Conservation (phyloP, 1,140 invertebrate genomes). For the Brevipalpus yothersi region DNA sequence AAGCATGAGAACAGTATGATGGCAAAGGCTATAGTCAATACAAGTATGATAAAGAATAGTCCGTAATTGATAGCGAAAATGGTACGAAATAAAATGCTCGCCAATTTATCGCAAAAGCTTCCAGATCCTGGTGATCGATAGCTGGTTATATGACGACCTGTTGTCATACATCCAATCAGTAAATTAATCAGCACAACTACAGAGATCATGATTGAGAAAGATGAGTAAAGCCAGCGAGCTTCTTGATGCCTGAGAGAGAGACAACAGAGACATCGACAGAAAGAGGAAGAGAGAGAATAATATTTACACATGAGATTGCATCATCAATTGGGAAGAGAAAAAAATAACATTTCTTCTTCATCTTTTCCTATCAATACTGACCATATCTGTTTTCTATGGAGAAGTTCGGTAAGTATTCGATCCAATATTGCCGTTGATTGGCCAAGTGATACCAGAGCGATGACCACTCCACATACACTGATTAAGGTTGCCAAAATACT, state of each 20-base stretch:
- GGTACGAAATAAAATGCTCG: neutral
- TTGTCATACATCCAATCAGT: slow-evolving; percentile 6
- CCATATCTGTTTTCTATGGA: slow-evolving; percentile 1
- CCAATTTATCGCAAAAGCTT: neutral
- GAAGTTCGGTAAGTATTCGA: slow-evolving; percentile 1
- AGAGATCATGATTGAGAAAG: neutral
- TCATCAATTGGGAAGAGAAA: neutral
- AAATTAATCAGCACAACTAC: slow-evolving; percentile 5
- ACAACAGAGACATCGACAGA: neutral
- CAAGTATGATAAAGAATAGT: neutral
- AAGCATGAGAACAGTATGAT: slow-evolving; percentile 3
- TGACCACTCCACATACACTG: slow-evolving; percentile 5
- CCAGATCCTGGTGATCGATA: neutral
- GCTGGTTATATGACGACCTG: neutral
- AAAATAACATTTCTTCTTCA: neutral
- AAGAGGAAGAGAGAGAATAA: neutral
- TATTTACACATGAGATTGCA: neutral
- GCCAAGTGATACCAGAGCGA: neutral
- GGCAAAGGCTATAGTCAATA: neutral
- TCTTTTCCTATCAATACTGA: neutral
- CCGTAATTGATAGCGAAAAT: slow-evolving; percentile 6
- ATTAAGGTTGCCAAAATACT: slow-evolving; percentile 4
- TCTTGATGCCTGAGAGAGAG: neutral
- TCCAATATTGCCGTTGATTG: slow-evolving; percentile 4
- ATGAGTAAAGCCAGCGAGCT: neutral